These are phyloP conservation scores for Dendrolimus punctatus DNA, from an alignment of 1,140 invertebrate species.

Conservation along the genomic window DNA sequence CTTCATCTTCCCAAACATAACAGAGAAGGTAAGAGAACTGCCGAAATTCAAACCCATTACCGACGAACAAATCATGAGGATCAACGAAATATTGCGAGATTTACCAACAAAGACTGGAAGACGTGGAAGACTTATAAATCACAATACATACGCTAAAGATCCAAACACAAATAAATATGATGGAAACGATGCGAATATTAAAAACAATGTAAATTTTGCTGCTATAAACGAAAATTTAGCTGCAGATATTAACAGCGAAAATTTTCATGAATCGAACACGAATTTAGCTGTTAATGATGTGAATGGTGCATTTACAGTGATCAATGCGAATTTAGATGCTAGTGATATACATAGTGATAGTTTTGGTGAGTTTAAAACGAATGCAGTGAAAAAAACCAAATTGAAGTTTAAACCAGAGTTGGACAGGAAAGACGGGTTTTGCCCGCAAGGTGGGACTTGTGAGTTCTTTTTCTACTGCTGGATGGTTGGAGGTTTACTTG, in stretches of 20 bases:
- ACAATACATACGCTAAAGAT: conserved; percentile 20
- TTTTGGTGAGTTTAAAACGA: no score
- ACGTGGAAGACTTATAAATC: conserved; percentile 44
- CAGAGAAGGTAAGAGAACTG: conserved; percentile 24
- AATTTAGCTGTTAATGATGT: no score
- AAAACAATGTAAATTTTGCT: no score
- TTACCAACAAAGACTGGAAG: conserved; percentile 33
- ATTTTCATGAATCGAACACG: no score
- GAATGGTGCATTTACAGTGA: no score
- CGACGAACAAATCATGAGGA: conserved; percentile 53
- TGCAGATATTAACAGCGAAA: no score
- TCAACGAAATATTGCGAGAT: conserved; percentile 51
- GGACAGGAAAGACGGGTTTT: conserved; percentile 13
- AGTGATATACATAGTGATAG: no score
- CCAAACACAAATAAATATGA: conserved; percentile 56
- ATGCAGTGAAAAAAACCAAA: no score
- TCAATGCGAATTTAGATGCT: no score
- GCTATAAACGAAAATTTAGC: no score
- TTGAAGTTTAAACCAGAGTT: no score
- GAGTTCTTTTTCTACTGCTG: conserved; percentile 95
- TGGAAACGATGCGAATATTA: conserved; percentile 25
- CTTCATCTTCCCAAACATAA: conserved; percentile 38
- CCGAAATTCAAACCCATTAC: conserved; percentile 61
- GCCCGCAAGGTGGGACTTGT: conserved; percentile 83
- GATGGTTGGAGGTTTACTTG: conserved; percentile 90